These are phyloP conservation scores for Saturnia pavonia DNA, from an alignment of 2,888 invertebrate species.

Conservation along the genomic window DNA sequence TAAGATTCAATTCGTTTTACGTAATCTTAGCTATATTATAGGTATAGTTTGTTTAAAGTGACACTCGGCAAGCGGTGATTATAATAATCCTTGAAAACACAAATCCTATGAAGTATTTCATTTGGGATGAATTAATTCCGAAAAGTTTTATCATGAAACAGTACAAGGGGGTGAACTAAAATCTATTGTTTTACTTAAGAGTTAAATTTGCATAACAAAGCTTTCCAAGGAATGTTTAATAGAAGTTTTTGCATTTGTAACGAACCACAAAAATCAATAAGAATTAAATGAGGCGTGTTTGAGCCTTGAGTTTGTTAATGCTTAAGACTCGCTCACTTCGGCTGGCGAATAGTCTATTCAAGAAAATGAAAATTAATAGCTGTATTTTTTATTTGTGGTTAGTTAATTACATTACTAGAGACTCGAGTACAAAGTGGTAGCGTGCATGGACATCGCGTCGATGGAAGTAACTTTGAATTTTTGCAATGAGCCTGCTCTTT, in stretches of 20 bases:
- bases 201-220: conserved; percentile 71
- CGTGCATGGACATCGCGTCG: too few relatives aligned
- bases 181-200: conserved; percentile 72
- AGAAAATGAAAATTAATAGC: conserved; percentile 20
- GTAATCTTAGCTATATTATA: background rate
- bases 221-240: conserved; percentile 59
- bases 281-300: conserved; percentile 59
- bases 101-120: conserved; percentile 26
- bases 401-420: conserved; percentile 21
- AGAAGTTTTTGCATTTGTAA: conserved; percentile 74
- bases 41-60: background rate
- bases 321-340: conserved; percentile 10
- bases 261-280: conserved; percentile 66
- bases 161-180: conserved; percentile 41
- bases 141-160: conserved; percentile 39
- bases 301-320: conserved; percentile 26
- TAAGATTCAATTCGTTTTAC: background rate
- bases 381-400: conserved; percentile 19
- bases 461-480: too few relatives aligned
- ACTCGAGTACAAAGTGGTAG: background rate
- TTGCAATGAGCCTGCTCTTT: too few relatives aligned
- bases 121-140: conserved; percentile 41
- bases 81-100: background rate
- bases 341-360: conserved; percentile 10
- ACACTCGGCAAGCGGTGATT: background rate